Evolutionary conservation across 1,140 invertebrate genomes (phyloP), one percentile per base, ranked within the genome.

Genomic region (Cryptotermes secundus): DNA sequence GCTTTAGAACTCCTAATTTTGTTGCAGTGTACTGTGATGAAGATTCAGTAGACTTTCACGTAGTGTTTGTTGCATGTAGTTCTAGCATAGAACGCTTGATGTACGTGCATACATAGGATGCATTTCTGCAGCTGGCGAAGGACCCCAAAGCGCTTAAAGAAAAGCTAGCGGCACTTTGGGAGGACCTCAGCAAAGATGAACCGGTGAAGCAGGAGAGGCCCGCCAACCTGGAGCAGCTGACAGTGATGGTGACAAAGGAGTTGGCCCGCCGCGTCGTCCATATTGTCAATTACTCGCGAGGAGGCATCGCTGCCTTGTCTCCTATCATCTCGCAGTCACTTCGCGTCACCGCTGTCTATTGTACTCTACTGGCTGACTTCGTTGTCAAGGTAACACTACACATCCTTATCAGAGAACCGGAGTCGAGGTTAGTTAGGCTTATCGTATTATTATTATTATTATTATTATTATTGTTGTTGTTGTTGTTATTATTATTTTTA

Each of bases 121-220:
- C 12, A 2, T 38, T 38, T 22, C 9, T 81, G 96, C 95, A 89
- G 84, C 45, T 96, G 85, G 94, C 93, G 10, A 95, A 92, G 79
- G 95, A 96, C 89, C 95, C 95, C 1, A 95, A 92, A 86, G 88
- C 93, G 53, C 95, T 95, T n/a, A 91, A 93, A 87, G 89, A 93
- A 87, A 95, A 95, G 87, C 93, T 94, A 3, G 93, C 93, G 85
- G 93, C 94, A 85, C 87, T 96, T 14, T 96, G 95, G 93, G 87
- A 88, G 1, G 91, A 92, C 19, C 89, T 96, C 45, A 96, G 95
- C 86, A 89, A 93, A 85, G 93, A 95, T 34, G 95, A 96, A 87
- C 95, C 95, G 0, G 95, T 96, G 88, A 96, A 96, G 89, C 95
- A 96, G 89, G 93, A 94, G 1, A 92, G 95, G 81, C 95, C 95